A percentile compares a stretch with the other conserved stretches of the same genome.
Conservation (phyloP, 1,140 invertebrate genomes). For the Bombus consobrinus region DNA sequence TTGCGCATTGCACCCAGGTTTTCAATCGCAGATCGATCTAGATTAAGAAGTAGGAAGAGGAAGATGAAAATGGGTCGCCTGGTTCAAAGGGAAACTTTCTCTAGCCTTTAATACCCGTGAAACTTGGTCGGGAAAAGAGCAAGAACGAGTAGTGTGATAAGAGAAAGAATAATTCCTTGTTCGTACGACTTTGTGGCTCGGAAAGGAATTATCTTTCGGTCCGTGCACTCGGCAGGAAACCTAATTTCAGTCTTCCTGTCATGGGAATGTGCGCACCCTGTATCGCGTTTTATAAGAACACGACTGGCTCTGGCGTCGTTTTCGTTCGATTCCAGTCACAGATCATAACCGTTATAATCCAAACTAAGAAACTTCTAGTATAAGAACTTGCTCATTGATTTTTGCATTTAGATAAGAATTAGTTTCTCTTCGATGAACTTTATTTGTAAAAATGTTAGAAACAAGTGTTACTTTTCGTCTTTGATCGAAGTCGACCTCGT, state of each 20-base stretch:
- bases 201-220: conserved; percentile 69
- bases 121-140: neutral
- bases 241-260: conserved; percentile 71
- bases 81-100: conserved; percentile 23
- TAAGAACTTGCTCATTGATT: neutral
- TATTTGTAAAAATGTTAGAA: neutral
- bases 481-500: neutral
- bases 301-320: conserved; percentile 13
- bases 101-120: neutral
- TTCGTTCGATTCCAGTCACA: conserved; percentile 12
- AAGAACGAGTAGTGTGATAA: conserved; percentile 37
- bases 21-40: neutral
- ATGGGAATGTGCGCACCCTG: conserved; percentile 64
- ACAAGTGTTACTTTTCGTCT: neutral
- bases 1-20: neutral
- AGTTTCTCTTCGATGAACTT: neutral
- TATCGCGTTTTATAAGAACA: conserved; percentile 50
- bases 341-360: neutral
- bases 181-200: conserved; percentile 53
- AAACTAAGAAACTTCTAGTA: neutral
- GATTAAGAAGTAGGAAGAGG: neutral
- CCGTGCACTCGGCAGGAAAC: conserved; percentile 70
- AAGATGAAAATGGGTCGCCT: conserved; percentile 29
- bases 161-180: conserved; percentile 44
- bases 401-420: too few species aligned